A percentile compares a stretch with the other conserved stretches of the same genome.
phyloP scores from a whole-genome alignment of 35 echinoderm and acorn worm species.

The Strongylocentrotus purpuratus region DNA sequence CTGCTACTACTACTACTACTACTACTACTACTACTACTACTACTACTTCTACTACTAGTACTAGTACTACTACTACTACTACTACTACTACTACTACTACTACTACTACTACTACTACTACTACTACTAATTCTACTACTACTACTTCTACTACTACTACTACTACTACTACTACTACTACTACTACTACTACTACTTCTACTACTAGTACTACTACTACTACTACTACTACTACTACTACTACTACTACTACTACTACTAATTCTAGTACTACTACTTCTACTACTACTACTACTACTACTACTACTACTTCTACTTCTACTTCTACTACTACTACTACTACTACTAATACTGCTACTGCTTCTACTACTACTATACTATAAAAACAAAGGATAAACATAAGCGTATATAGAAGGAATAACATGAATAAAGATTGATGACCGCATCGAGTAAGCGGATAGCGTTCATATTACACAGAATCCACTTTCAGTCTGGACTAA shows the following conservation, averaged over 20 bases:
- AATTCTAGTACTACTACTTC: not conserved
- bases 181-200: not conserved
- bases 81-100: not conserved
- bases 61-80: not conserved
- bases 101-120: not conserved
- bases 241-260: not conserved
- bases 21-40: not conserved
- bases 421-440: no score
- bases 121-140: not conserved
- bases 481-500: no score
- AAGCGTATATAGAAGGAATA: no score
- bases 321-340: not conserved
- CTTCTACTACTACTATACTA: no score
- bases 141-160: not conserved
- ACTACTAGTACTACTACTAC: not conserved
- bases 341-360: not conserved
- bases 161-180: not conserved
- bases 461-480: no score
- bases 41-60: not conserved
- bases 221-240: slow-evolving; percentile 23
- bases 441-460: no score
- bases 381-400: no score
- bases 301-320: not conserved
- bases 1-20: not conserved
- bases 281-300: not conserved